Conservation (phyloP, 2,888 invertebrate species). For the Netelia fuscicornis region DNA sequence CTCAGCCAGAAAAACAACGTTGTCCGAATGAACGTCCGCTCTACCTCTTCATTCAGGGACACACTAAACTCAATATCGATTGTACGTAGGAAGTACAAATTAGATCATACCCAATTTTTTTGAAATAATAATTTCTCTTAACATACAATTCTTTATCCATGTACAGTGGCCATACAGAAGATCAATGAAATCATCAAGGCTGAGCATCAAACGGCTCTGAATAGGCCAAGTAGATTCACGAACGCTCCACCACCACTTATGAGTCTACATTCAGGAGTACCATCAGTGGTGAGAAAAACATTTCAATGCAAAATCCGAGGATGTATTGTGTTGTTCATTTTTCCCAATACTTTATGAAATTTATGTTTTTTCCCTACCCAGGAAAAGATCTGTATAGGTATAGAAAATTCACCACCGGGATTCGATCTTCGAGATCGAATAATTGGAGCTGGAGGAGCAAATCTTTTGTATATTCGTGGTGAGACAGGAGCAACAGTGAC, state of each 20-base stretch:
- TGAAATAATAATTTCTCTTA: slow-evolving; percentile 1
- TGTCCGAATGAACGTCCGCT: slow-evolving; percentile 86
- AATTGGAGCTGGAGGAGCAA: slow-evolving; percentile 90
- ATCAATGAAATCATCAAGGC: slow-evolving; percentile 86
- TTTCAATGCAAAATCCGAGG: background rate
- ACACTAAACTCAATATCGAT: slow-evolving; percentile 85
- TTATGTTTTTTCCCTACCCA: slow-evolving; percentile 73
- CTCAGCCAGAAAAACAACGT: slow-evolving; percentile 85
- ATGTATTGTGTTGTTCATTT: slow-evolving; percentile 7
- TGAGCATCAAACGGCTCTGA: slow-evolving; percentile 82
- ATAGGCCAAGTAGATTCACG: slow-evolving; percentile 84
- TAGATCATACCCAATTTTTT: background rate
- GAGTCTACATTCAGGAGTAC: slow-evolving; percentile 83
- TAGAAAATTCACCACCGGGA: slow-evolving; percentile 91
- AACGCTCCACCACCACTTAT: slow-evolving; percentile 85
- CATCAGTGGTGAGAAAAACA: slow-evolving; percentile 78
- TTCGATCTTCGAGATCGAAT: slow-evolving; percentile 92
- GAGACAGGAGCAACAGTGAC: slow-evolving; percentile 93
- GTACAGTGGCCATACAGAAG: slow-evolving; percentile 85
- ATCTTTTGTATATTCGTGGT: slow-evolving; percentile 91
- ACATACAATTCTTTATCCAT: background rate
- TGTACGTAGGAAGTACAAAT: slow-evolving; percentile 73
- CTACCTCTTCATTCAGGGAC: slow-evolving; percentile 87
- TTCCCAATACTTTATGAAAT: background rate
- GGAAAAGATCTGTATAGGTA: slow-evolving; percentile 92